Base-by-base conservation (phyloP, 2,888 invertebrate species). In the Rutpela maculata region DNA sequence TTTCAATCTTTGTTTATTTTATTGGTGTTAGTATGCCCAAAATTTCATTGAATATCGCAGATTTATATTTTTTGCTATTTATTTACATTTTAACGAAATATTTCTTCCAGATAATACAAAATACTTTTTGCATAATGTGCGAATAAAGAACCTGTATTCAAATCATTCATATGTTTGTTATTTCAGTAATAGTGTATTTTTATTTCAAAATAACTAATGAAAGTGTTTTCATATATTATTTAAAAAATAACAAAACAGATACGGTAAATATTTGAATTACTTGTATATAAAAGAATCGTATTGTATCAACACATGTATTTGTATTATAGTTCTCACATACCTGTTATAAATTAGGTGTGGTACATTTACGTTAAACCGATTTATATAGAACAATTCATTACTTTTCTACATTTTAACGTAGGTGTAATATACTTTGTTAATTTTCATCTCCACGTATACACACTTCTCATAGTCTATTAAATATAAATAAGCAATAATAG, bases 301-400 rank as follows among this genome's bases (percentile, higher is more conserved):
- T 79, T 82, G 74, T 82, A 78, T 79, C 80, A 81, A 79, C 78
- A 78, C 74, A 77, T 67, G 74, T 78, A 81, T 80, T 82, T 81
- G 77, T 78, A 78, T 76, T 75, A 77, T 80, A 76, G 60, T 70
- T 70, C 70, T 60, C 70, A 60, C 70, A 70, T 70, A 70, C 59
- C 60, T 79, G 79, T 69, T 79, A 82, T 83, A 82, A 83, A 83
- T 82, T 82, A 81, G 78, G 68, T 73, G 71, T 76, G 79, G 80
- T 79, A 76, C 81, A 81, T 80, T 80, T 80, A 78, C 80, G 75
- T 74, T 82, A 79, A 74, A 76, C 74, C 79, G 80, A 82, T 83
- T 83, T 83, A 81, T 83, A 80, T 78, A 74, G 74, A 81, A 82
- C 81, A 82, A 82, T 83, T 83, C 82, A 82, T 82, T 82, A 78